Conservation (phyloP, 2,888 invertebrate genomes). For the Epirrita christyi region DNA sequence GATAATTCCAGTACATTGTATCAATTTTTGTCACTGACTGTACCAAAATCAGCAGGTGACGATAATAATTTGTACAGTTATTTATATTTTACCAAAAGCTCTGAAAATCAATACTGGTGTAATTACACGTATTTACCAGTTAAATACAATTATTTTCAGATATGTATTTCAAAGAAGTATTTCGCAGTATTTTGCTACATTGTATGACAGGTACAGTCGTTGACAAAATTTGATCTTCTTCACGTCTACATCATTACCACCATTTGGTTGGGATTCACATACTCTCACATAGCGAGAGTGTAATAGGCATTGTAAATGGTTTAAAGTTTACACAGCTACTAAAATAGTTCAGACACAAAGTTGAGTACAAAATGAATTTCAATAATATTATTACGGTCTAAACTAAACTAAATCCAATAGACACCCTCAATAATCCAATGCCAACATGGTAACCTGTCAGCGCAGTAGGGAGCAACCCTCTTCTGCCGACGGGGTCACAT, state of each 20-base stretch:
- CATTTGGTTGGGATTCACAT: too few species aligned
- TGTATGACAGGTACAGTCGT: neutral
- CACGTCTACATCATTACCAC: too few species aligned
- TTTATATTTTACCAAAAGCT: neutral
- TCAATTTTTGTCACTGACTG: neutral
- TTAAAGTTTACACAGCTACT: too few species aligned
- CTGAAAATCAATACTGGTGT: neutral
- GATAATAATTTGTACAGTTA: neutral
- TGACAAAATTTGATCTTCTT: too few species aligned
- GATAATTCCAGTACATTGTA: too few species aligned
- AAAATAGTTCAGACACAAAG: too few species aligned
- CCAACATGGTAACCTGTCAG: constrained; percentile 61
- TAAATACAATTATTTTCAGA: neutral
- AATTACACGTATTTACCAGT: neutral
- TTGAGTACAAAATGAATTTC: too few species aligned
- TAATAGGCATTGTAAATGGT: too few species aligned
- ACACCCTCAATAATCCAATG: constrained; percentile 44
- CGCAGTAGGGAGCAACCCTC: constrained; percentile 57
- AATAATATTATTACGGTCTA: neutral
- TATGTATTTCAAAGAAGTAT: neutral
- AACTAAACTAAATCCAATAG: constrained; percentile 52
- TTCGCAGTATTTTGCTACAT: neutral
- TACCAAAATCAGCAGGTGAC: neutral
- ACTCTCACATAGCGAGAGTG: too few species aligned
- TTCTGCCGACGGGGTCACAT: constrained; percentile 26